phyloP scores from a whole-genome alignment of 2,113 vertebrate species.

The Istiophorus platypterus region DNA sequence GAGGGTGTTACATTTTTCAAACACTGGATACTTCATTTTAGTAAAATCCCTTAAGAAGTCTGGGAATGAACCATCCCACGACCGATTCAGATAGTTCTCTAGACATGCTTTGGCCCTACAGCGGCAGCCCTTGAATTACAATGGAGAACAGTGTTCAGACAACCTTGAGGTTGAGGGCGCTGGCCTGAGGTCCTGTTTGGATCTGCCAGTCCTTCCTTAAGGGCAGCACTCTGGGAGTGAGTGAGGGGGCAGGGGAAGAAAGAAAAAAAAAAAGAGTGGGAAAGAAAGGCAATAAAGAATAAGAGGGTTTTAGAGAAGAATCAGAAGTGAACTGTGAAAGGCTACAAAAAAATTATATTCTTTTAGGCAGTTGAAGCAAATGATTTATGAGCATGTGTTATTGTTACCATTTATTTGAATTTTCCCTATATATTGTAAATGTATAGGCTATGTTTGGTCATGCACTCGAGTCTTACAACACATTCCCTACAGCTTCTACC shows the following conservation, averaged over 20 bases:
- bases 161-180: slow-evolving; percentile 97
- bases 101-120: slow-evolving; percentile 91
- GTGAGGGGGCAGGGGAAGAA: not conserved
- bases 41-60: not conserved
- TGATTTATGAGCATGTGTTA: not conserved
- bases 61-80: not conserved
- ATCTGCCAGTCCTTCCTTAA: slow-evolving; percentile 89
- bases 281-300: slow-evolving; percentile 8
- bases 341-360: not conserved
- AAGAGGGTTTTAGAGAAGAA: slow-evolving; percentile 5
- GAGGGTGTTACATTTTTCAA: not conserved
- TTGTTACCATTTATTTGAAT: not conserved
- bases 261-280: slow-evolving; percentile 17
- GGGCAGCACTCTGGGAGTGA: slow-evolving; percentile 86
- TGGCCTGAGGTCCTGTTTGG: slow-evolving; percentile 91
- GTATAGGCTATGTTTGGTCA: not conserved
- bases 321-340: slow-evolving; percentile 5
- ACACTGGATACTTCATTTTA: not conserved
- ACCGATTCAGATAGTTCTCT: slow-evolving; percentile 59
- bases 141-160: slow-evolving; percentile 93
- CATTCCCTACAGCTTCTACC: slow-evolving; percentile 77
- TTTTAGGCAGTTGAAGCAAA: not conserved
- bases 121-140: slow-evolving; percentile 89
- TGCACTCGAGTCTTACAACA: not conserved
- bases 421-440: not conserved